A percentile compares a stretch with the other conserved stretches of the same genome.
phyloP scores from a whole-genome alignment of 2,797 vertebrate genomes.

The Decapterus maruadsi region DNA sequence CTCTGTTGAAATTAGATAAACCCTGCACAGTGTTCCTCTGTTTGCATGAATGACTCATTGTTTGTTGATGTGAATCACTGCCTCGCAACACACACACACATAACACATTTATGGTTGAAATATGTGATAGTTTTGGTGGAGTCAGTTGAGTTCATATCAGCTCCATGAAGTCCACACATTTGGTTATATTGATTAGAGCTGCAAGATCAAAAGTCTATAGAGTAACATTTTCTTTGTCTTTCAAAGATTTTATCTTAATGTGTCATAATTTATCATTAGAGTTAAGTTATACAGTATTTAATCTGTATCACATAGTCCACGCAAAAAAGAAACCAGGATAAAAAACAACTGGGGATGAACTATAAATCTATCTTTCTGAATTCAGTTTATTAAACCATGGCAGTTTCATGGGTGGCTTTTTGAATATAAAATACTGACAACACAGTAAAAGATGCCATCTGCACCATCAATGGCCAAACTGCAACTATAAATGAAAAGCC shows the following conservation, averaged over 20 bases:
- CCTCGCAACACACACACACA: no score
- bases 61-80: background rate
- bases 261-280: background rate
- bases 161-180: background rate
- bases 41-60: background rate
- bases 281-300: background rate
- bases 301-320: background rate
- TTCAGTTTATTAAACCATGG: background rate
- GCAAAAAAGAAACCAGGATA: background rate
- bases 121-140: background rate
- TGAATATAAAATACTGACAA: background rate
- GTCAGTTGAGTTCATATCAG: background rate
- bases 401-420: background rate
- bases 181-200: background rate
- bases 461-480: background rate
- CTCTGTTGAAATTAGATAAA: background rate
- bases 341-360: background rate
- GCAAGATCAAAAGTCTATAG: background rate
- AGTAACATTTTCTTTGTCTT: background rate
- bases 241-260: background rate
- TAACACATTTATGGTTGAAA: background rate
- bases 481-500: background rate
- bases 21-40: background rate
- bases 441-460: background rate
- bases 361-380: no score